Conservation (phyloP, 2,888 invertebrate species). For the Amiota minor region DNA sequence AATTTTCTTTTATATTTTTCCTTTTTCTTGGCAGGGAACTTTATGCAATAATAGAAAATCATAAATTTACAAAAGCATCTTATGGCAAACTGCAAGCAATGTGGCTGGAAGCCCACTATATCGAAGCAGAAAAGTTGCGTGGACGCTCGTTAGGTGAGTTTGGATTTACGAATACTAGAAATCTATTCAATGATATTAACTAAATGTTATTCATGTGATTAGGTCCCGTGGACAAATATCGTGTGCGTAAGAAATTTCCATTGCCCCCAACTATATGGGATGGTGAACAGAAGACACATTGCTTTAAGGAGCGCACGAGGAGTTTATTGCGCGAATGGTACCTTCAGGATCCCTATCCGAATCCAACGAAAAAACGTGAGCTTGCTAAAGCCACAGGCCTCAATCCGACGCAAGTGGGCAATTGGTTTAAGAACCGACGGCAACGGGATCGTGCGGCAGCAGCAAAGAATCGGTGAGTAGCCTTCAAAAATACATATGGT, state of each 20-base stretch:
- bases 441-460: constrained; percentile 92
- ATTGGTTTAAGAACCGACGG: constrained; percentile 93
- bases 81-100: constrained; percentile 91
- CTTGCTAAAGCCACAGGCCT: constrained; percentile 92
- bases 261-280: constrained; percentile 95
- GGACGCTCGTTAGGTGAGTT: constrained; percentile 84
- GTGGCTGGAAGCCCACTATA: constrained; percentile 96
- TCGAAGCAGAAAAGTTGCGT: constrained; percentile 91
- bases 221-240: constrained; percentile 93
- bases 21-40: constrained; percentile 77
- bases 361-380: constrained; percentile 93
- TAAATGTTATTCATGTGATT: not conserved
- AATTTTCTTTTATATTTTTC: constrained; percentile 16
- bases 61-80: constrained; percentile 90
- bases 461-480: constrained; percentile 93
- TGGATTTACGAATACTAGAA: not conserved
- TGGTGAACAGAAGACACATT: constrained; percentile 96
- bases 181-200: not conserved
- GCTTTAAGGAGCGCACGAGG: constrained; percentile 96
- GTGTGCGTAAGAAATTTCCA: constrained; percentile 94
- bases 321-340: constrained; percentile 98
- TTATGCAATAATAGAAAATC: constrained; percentile 90
- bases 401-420: constrained; percentile 94
- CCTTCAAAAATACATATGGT: no score
- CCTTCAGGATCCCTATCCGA: constrained; percentile 96